phyloP scores from a whole-genome alignment of 2,797 vertebrate species.

The Aplochiton taeniatus region DNA sequence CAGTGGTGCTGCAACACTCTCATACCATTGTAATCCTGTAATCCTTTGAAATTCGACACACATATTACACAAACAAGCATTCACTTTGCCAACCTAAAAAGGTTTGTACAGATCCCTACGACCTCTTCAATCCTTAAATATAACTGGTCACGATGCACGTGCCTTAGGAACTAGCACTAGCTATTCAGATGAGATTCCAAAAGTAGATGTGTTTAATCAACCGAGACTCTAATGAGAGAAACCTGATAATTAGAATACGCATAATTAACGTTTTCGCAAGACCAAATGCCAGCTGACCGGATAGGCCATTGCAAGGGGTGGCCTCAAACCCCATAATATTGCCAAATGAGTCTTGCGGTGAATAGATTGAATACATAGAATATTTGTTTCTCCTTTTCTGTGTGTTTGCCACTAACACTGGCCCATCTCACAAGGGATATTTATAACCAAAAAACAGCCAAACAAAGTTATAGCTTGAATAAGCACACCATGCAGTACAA shows the following conservation, averaged over 20 bases:
- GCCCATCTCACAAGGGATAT: too few species aligned
- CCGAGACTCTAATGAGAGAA: slow-evolving; percentile 16
- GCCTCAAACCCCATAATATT: not conserved
- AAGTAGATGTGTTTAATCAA: slow-evolving; percentile 35
- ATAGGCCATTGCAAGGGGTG: not conserved
- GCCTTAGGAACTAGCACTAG: slow-evolving; percentile 38
- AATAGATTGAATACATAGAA: not conserved
- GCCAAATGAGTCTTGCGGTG: not conserved
- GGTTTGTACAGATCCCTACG: slow-evolving; percentile 20
- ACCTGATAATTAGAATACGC: slow-evolving; percentile 26
- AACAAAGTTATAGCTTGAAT: too few species aligned
- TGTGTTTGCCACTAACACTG: too few species aligned
- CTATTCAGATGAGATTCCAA: slow-evolving; percentile 43
- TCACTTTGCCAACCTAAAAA: slow-evolving; percentile 22
- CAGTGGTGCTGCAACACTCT: not conserved
- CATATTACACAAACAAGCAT: slow-evolving; percentile 22
- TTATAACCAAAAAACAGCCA: too few species aligned
- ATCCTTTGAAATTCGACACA: not conserved
- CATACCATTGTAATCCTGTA: not conserved
- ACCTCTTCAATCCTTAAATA: slow-evolving; percentile 41
- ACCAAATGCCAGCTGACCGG: not conserved
- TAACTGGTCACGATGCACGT: slow-evolving; percentile 33
- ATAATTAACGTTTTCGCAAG: slow-evolving; percentile 25
- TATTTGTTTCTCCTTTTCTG: too few species aligned
- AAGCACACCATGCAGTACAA: too few species aligned